Evolutionary conservation across 2,888 invertebrate genomes (phyloP), one percentile per base, ranked within the genome.

Genomic region (Lasioglossum villosulum): DNA sequence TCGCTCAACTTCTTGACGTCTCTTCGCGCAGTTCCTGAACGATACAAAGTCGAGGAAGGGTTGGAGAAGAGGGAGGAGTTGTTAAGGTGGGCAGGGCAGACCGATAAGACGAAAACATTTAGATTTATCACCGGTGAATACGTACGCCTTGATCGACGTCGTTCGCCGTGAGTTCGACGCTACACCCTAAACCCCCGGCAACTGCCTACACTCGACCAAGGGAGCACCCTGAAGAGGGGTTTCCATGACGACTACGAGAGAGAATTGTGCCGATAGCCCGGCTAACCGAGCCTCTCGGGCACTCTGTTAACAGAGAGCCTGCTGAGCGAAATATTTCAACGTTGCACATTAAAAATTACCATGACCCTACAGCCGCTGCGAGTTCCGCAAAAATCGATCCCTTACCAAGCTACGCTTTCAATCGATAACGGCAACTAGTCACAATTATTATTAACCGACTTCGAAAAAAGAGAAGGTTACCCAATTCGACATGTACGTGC

Each of bases 171-270:
- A 73, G 78, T 80, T 81, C 84, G 79, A 78, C 77, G 82, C 83
- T 84, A 80, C 87, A 86, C 80, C 82, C 83, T 85, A 73, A 77
- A 88, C 84, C 86, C 83, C 86, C 73, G 80, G 82, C 72, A 89
- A 90, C 86, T 89, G 83, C 85, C 86, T 89, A 84, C 85, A 39
- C 84, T 82, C 83, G 84, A 88, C 80, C 66, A 56, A 86, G 89
- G 88, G 91, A 78, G 89, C 88, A 86, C 84, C 80, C 83, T 84
- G 81, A 88, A 88, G 91, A 85, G 92, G 92, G 88, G 92, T 92
- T 89, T 88, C 92, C 93, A 92, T 92, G 90, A 90, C 88, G 86
- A 91, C 92, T 90, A 75, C 79, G 78, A 85, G 89, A 86, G 89
- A 86, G 88, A 88, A 77, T 78, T 76, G 78, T 76, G 59, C 73